phyloP scores from a whole-genome alignment of 2,888 invertebrate genomes.

The Sphaerophoria rueppellii region DNA sequence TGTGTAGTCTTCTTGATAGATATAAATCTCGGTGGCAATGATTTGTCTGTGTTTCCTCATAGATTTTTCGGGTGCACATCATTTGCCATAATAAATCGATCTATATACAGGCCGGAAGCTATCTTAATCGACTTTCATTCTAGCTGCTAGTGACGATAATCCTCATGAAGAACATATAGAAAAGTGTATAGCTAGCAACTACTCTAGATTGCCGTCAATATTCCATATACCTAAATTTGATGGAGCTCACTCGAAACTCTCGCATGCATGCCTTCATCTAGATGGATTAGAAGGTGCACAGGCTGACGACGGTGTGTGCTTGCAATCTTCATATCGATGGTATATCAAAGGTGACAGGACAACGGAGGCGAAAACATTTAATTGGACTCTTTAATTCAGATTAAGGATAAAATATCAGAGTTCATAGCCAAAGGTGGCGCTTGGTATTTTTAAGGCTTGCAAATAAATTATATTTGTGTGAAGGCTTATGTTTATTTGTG shows the following conservation, averaged over 20 bases:
- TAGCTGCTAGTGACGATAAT: slow-evolving; percentile 32
- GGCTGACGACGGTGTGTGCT: neutral
- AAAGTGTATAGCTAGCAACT: too few species aligned
- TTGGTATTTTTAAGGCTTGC: slow-evolving; percentile 1
- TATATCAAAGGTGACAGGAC: slow-evolving; percentile 52
- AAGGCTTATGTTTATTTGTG: too few species aligned
- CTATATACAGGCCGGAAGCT: neutral
- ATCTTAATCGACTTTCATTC: slow-evolving; percentile 56
- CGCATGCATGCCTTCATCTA: neutral
- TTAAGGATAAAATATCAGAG: slow-evolving; percentile 62
- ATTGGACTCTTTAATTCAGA: slow-evolving; percentile 70
- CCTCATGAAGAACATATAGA: too few species aligned
- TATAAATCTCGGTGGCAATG: slow-evolving; percentile 41
- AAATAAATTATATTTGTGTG: neutral
- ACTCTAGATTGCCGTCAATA: slow-evolving; percentile 58
- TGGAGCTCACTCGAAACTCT: slow-evolving; percentile 13
- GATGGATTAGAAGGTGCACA: neutral
- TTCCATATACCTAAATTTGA: slow-evolving; percentile 37
- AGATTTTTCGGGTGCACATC: slow-evolving; percentile 34
- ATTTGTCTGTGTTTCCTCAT: slow-evolving; percentile 30
- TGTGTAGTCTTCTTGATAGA: slow-evolving; percentile 34
- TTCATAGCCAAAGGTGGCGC: slow-evolving; percentile 28
- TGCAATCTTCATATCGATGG: neutral
- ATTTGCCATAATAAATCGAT: slow-evolving; percentile 21
- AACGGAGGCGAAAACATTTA: slow-evolving; percentile 63